phyloP scores from a whole-genome alignment of 2,888 invertebrate species.

The Gastrophysa polygoni region DNA sequence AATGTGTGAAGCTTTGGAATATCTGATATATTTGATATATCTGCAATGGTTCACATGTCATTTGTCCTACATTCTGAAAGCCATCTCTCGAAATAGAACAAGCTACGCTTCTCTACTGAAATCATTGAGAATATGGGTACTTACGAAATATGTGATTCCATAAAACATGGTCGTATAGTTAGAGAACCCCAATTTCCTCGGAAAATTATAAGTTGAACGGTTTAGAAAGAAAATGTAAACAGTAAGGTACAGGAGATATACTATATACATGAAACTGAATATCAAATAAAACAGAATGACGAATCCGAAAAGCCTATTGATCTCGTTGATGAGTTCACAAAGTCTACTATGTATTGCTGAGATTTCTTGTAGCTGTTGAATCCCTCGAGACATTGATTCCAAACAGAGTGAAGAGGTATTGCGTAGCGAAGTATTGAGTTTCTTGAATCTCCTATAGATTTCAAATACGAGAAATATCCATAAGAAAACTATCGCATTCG shows the following conservation, averaged over 20 bases:
- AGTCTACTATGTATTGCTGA: conserved; percentile 13
- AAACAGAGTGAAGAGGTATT: neutral
- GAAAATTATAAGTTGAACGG: too few relatives aligned
- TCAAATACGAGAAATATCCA: neutral
- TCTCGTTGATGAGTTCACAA: conserved; percentile 3
- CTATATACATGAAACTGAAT: conserved; percentile 11
- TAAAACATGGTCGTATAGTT: too few relatives aligned
- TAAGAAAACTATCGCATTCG: neutral
- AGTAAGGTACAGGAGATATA: neutral
- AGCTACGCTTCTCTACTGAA: too few relatives aligned
- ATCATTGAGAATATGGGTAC: too few relatives aligned
- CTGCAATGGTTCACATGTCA: too few relatives aligned
- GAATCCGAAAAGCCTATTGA: conserved; percentile 16
- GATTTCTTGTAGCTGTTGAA: neutral
- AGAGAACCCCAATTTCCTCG: too few relatives aligned
- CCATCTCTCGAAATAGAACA: too few relatives aligned
- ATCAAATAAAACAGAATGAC: conserved; percentile 5
- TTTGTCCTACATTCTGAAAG: too few relatives aligned
- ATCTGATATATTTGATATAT: too few relatives aligned
- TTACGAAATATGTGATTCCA: too few relatives aligned
- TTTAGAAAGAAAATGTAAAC: too few relatives aligned
- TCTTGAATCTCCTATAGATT: neutral
- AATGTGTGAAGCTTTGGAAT: too few relatives aligned
- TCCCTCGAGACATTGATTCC: neutral
- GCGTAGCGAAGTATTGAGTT: neutral